Base-by-base conservation (phyloP, 2,113 vertebrate species). In the Anoura caudifer region DNA sequence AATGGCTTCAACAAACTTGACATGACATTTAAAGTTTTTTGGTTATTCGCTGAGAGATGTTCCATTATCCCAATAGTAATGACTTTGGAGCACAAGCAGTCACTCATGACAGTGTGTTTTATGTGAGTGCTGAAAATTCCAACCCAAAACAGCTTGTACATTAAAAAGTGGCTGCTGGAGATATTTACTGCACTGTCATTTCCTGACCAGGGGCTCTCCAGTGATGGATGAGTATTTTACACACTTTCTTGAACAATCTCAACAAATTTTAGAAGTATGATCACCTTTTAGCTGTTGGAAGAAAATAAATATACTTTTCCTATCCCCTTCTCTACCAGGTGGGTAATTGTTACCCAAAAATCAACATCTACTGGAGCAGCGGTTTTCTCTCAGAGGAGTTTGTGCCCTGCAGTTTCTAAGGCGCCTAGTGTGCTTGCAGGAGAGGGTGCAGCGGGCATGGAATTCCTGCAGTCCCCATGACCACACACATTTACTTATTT, bases 71-170 rank as follows among this genome's bases (percentile, higher is more conserved):
- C 99, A 99, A 99, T 98, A 99, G 99, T 99, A 99, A 99, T 99
- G 99, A 99, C 99, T 99, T 98, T 98, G 98, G 99, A 99, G 98
- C 98, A 98, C 98, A 99, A 98, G 99, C 99, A 99, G 99, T 99
- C 99, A 99, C 98, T 99, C 99, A 99, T 99, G 99, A 99, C 99
- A 99, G 98, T 97, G 98, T 99, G 99, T 99, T 99, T 99, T 99
- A 99, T 99, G 98, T 98, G 98, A 99, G 98, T 97, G 98, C 98
- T 98, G 98, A 99, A 99, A 99, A 99, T 99, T 99, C 99, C 97
- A 96, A 98, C 98, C 1, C 96, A 99, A 99, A 99, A 99, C 99
- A 99, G 98, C 98, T 98, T 99, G 99, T 98, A 98, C 98, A 98
- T 99, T 99, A 99, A 99, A 99, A 99, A 99, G 99, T 98, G 98